phyloP scores from a whole-genome alignment of 1,140 invertebrate species.

The Druon quercuslanigerum region DNA sequence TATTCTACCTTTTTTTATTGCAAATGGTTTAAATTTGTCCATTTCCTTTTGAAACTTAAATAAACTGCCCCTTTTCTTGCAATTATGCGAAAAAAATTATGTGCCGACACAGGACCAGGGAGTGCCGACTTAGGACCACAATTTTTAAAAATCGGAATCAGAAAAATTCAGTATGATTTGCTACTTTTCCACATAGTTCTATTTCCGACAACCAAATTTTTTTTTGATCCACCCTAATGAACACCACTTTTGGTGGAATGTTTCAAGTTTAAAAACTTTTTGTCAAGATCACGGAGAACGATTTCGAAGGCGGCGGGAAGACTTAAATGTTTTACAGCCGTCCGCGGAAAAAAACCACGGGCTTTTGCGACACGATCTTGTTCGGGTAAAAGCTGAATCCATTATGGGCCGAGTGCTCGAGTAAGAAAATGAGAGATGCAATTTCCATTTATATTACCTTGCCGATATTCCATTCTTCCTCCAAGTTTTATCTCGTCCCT shows the following conservation, averaged over 20 bases:
- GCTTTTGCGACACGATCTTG: slow-evolving; percentile 28
- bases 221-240: too few relatives aligned
- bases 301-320: neutral
- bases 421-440: slow-evolving; percentile 43
- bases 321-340: slow-evolving; percentile 27
- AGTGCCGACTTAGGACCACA: too few relatives aligned
- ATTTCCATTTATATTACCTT: slow-evolving; percentile 74
- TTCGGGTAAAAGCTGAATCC: slow-evolving; percentile 53
- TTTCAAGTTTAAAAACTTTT: neutral
- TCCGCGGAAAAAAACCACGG: slow-evolving; percentile 1
- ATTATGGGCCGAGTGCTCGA: slow-evolving; percentile 53
- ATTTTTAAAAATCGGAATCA: too few relatives aligned
- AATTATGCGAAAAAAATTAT: too few relatives aligned
- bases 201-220: too few relatives aligned
- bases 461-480: slow-evolving; percentile 51
- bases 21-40: too few relatives aligned
- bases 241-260: neutral
- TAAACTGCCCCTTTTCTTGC: too few relatives aligned
- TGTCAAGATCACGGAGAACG: neutral
- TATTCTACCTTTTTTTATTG: too few relatives aligned
- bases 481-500: slow-evolving; percentile 48
- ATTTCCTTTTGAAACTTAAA: too few relatives aligned
- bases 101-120: too few relatives aligned
- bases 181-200: too few relatives aligned
- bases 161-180: too few relatives aligned